Base-by-base conservation (phyloP, 2,113 vertebrate genomes). In the Coptodon bakossiorum region DNA sequence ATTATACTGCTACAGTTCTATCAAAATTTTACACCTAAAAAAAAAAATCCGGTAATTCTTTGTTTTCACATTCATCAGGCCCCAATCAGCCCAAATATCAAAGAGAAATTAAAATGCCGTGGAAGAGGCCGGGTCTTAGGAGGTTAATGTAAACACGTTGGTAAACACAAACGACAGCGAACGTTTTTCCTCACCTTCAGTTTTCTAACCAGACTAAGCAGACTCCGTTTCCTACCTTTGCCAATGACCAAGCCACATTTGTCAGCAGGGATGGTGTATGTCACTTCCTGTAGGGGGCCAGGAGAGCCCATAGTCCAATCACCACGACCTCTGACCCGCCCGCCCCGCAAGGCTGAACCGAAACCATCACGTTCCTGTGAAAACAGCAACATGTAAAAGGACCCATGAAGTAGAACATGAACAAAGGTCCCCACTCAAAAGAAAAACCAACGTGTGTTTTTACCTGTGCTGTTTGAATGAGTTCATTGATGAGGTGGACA, bases 201-300 rank as follows among this genome's bases (percentile, higher is more conserved):
- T 78, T 78, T 50, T 50, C 16, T 78, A 68, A n/a, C 34, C 17
- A n/a, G 3, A 34, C 45, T 31, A 50, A 66, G 3, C 14, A 24
- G 24, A 56, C 66, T 19, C 43, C 3, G 2, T n/a, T 29, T 63
- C 89, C 7, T 86, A 99, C 98, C 98, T 98, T 98, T 99, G 90
- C 98, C 98, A 38, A 99, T 99, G 89, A 99, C 98, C 0, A 99
- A 97, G 54, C 98, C 98, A 9, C 98, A 99, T 82, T 99, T 99
- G 85, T 98, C 98, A 0, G 98, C 98, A 0, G 98, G 98, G 94
- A 99, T 98, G 0, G 98, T 98, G 95, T 98, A 99, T 7, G 98
- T 99, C 54, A 99, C 97, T 89, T 99, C 98, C 95, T 99, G 98
- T 88, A 99, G 80, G 0, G 97, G 97, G 3, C 97, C 97, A 2